phyloP scores from a whole-genome alignment of 2,888 invertebrate genomes.

The Drosophila siamana region DNA sequence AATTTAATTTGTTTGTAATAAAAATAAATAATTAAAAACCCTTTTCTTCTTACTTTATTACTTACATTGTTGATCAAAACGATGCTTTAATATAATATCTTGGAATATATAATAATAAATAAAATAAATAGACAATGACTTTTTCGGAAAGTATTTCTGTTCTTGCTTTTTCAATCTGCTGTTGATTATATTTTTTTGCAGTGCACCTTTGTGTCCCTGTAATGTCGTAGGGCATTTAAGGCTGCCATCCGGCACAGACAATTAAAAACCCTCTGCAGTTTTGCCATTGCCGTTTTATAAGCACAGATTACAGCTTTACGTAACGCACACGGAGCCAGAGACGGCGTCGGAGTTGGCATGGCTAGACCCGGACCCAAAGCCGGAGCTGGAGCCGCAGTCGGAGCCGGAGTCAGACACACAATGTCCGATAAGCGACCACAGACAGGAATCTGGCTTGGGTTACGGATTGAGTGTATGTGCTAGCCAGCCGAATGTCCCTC shows the following conservation, averaged over 20 bases:
- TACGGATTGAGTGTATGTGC: slow-evolving; percentile 29
- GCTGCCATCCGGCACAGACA: slow-evolving; percentile 78
- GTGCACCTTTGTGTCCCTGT: slow-evolving; percentile 41
- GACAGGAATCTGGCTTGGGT: slow-evolving; percentile 49
- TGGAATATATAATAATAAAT: too few species aligned
- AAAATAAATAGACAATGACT: too few species aligned
- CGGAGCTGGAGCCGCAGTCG: not conserved
- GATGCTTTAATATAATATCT: too few species aligned
- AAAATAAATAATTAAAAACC: too few species aligned
- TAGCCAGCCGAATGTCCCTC: slow-evolving; percentile 29
- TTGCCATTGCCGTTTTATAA: slow-evolving; percentile 81
- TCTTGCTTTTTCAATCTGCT: not conserved
- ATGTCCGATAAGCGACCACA: slow-evolving; percentile 72
- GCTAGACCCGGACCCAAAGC: not conserved
- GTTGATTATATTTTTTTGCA: slow-evolving; percentile 1
- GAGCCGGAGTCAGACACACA: slow-evolving; percentile 42
- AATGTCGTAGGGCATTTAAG: slow-evolving; percentile 72
- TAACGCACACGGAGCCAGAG: slow-evolving; percentile 62
- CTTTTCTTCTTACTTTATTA: too few species aligned
- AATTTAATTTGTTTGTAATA: too few species aligned
- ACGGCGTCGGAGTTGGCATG: slow-evolving; percentile 8
- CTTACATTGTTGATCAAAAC: too few species aligned
- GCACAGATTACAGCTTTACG: slow-evolving; percentile 81
- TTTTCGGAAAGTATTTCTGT: too few species aligned
- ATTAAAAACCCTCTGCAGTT: slow-evolving; percentile 80